Base-by-base conservation (phyloP, 2,888 invertebrate species). In the Neoaliturus tenellus region DNA sequence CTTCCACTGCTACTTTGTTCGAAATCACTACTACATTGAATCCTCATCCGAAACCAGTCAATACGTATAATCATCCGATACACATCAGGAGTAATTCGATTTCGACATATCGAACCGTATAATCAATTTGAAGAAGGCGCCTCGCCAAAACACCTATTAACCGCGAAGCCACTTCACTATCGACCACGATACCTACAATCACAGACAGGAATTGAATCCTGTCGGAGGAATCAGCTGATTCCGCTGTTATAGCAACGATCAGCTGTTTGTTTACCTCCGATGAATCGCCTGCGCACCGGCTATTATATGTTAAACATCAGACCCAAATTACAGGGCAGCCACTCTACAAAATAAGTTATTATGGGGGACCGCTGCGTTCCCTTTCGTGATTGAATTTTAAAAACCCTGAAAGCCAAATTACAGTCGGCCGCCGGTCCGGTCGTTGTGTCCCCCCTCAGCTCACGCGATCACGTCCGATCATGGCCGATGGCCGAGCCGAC, bases 381-480 rank as follows among this genome's bases (percentile, higher is more conserved):
- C 41, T 82, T 28, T 69, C 82, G 82, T 82, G 82, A 82, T 82
- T 82, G 82, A 82, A 82, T 82, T 82, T 82, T 82, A 82, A 82
- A 82, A 82, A 82, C 82, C 82, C 48, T 31, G 71, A 78, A 35
- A 48, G 75, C 33, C 71, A 82, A 82, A 82, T 82, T 82, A 48
- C 67, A 71, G 71, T 25, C 31, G 14, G 35, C 80, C 33, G 55
- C 10, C 33, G 55, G 48, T n/a, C 51, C 44, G 75, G 25, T 73
- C 75, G 75, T 75, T 75, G 3, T 51, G 75, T 75, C 51, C 75
- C 41, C n/a, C 39, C 71, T 73, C 23, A 73, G 41, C 41, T 67
- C 67, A 28, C 67, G 31, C 67, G 67, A 31, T 48, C n/a, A n/a
- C n/a, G n/a, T n/a, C n/a, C n/a, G n/a, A n/a, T n/a, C n/a, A n/a